Conservation (phyloP, 2,888 invertebrate genomes). For the Quadriops clusia region DNA sequence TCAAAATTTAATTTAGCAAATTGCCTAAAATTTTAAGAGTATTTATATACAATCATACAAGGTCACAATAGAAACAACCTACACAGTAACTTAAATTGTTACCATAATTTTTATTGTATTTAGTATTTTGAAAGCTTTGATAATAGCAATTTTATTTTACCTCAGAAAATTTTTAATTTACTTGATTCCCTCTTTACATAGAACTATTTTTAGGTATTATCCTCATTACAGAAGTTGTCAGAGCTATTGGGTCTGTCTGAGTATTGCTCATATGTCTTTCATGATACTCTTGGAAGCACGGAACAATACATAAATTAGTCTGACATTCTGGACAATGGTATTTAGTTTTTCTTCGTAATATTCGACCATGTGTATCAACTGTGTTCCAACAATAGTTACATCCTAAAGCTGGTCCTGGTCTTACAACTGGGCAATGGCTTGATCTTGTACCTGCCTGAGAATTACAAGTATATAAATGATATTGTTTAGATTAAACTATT, state of each 20-base stretch:
- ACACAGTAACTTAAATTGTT: too few relatives aligned
- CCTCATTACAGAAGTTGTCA: constrained; percentile 30
- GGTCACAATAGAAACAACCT: too few relatives aligned
- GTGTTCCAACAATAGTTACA: constrained; percentile 90
- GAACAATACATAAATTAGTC: constrained; percentile 79
- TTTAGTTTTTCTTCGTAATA: constrained; percentile 74
- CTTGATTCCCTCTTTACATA: constrained; percentile 25
- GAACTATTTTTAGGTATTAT: constrained; percentile 38
- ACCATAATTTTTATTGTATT: too few relatives aligned
- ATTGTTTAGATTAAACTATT: background rate
- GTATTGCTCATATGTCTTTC: constrained; percentile 42
- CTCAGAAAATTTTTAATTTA: constrained; percentile 3
- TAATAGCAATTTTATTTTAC: constrained; percentile 9
- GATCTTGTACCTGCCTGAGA: constrained; percentile 44
- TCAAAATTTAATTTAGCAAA: too few relatives aligned
- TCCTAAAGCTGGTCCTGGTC: constrained; percentile 73
- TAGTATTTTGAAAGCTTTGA: too few relatives aligned
- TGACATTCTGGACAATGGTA: constrained; percentile 85
- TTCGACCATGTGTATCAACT: constrained; percentile 69
- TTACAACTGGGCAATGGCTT: constrained; percentile 72
- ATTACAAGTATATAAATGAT: constrained; percentile 9
- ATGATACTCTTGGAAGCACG: constrained; percentile 79
- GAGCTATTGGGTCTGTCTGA: constrained; percentile 29
- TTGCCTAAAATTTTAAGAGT: too few relatives aligned
- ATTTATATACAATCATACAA: too few relatives aligned